These are phyloP conservation scores for Morone saxatilis DNA, from an alignment of 2,113 vertebrate species.

Conservation along the genomic window DNA sequence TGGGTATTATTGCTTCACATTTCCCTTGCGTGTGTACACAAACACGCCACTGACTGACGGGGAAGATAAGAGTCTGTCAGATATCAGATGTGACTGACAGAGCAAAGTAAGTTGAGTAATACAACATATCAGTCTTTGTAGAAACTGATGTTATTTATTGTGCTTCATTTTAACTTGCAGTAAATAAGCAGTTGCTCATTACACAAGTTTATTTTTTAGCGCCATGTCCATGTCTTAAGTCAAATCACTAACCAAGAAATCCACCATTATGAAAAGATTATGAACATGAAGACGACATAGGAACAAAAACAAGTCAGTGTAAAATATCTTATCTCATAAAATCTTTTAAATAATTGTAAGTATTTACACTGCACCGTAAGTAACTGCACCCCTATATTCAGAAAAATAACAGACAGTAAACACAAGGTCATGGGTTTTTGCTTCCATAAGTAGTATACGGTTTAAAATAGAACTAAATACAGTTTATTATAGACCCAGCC, in stretches of 20 bases:
- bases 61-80: neutral
- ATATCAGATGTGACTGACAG: neutral
- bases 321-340: neutral
- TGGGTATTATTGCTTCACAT: neutral
- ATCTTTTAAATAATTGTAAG: neutral
- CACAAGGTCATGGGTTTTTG: neutral
- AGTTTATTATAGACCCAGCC: neutral
- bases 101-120: neutral
- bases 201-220: neutral
- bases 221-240: neutral
- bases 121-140: neutral
- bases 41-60: neutral
- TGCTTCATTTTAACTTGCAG: too few species aligned
- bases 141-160: neutral
- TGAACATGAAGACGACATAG: too few species aligned
- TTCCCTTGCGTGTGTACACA: neutral
- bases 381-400: neutral
- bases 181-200: too few species aligned
- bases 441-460: neutral
- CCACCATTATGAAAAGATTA: neutral
- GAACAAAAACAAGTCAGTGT: neutral
- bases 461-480: constrained; percentile 19
- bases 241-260: neutral
- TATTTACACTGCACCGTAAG: neutral
- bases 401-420: neutral